Evolutionary conservation across 2,113 vertebrate genomes (phyloP).

Genomic region (Phainopepla nitens): DNA sequence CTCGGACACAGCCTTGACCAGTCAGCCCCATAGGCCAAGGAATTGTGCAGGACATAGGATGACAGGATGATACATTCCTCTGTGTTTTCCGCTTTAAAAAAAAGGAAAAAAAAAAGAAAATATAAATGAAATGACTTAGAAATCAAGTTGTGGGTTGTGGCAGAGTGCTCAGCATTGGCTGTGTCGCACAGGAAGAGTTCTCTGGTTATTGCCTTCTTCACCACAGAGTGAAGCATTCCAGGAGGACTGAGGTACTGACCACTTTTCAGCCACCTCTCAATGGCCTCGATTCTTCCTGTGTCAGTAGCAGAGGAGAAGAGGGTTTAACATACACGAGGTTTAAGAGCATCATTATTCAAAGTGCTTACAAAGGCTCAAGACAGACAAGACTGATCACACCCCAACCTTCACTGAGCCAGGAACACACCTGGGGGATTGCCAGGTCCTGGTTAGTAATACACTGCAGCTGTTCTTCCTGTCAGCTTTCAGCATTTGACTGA

Average conservation of each 20-base stretch:
- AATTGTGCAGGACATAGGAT: conserved; percentile 84
- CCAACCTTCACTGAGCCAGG: neutral
- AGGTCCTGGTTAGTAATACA: neutral
- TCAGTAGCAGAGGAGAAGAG: neutral
- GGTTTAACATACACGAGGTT: neutral
- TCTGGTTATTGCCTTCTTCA: neutral
- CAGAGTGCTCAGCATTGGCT: neutral
- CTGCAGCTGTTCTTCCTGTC: neutral
- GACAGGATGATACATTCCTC: conserved; percentile 72
- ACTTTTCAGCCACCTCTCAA: neutral
- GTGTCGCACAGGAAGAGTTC: neutral
- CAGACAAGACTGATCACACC: neutral
- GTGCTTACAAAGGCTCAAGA: neutral
- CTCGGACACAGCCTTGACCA: conserved; percentile 80
- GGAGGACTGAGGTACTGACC: neutral
- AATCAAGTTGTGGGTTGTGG: neutral
- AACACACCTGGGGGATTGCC: neutral
- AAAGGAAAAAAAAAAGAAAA: neutral
- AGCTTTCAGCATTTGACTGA: neutral
- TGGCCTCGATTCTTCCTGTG: neutral
- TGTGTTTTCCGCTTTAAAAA: conserved; percentile 65
- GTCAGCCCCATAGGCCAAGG: conserved; percentile 90
- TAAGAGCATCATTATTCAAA: neutral
- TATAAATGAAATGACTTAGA: neutral
- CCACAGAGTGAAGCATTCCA: neutral